Percentiles rank a stretch among this genome's conserved stretches.
Conservation (phyloP, 2,888 invertebrate species). For the Monochamus alternatus region DNA sequence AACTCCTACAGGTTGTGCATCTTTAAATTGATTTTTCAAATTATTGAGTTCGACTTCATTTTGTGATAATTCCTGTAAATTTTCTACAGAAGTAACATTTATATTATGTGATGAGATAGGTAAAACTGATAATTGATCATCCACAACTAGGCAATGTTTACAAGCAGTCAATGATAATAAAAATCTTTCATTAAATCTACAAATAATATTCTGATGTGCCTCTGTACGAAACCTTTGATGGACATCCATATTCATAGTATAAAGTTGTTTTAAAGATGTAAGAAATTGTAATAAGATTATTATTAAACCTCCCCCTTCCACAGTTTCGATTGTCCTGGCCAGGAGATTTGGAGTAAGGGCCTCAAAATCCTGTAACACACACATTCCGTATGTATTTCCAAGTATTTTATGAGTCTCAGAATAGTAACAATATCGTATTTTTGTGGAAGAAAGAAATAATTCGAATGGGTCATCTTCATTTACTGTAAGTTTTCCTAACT, state of each 20-base stretch:
- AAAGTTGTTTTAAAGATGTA: constrained; percentile 92
- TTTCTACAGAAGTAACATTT: constrained; percentile 83
- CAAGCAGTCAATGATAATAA: constrained; percentile 92
- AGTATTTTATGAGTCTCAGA: constrained; percentile 98
- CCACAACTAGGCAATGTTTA: constrained; percentile 91
- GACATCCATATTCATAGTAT: constrained; percentile 98
- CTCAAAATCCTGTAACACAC: constrained; percentile 92
- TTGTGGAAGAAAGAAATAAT: constrained; percentile 94
- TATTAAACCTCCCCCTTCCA: constrained; percentile 89
- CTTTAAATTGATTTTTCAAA: constrained; percentile 87
- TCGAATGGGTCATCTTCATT: constrained; percentile 98
- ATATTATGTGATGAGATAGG: constrained; percentile 93
- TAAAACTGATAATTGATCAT: constrained; percentile 92
- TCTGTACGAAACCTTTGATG: constrained; percentile 96
- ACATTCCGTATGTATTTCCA: constrained; percentile 91
- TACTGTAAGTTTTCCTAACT: constrained; percentile 89
- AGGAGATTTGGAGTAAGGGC: constrained; percentile 97
- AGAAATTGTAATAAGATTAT: constrained; percentile 90
- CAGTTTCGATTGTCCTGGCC: constrained; percentile 97
- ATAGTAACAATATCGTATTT: constrained; percentile 98
- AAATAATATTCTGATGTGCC: constrained; percentile 91
- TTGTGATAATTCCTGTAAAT: constrained; percentile 70
- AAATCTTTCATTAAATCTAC: constrained; percentile 97
- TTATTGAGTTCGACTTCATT: constrained; percentile 79
- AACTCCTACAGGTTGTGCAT: constrained; percentile 93